phyloP scores from a whole-genome alignment of 2,797 vertebrate genomes.

The Liasis olivaceus region DNA sequence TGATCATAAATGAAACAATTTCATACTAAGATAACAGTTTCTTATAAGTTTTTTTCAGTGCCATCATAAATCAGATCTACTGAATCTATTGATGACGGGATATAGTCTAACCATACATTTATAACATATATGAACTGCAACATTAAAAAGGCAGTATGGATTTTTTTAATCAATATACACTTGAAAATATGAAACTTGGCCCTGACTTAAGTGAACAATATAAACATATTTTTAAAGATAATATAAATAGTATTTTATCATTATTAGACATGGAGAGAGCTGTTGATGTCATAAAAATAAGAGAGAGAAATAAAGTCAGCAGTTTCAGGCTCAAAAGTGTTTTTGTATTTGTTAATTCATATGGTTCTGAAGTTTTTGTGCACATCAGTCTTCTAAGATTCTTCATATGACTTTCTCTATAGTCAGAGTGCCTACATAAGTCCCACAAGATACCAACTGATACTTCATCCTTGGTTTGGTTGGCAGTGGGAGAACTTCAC shows the following conservation, averaged over 20 bases:
- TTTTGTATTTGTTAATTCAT: conserved; percentile 41
- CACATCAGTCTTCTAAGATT: background rate
- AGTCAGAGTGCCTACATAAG: conserved; percentile 18
- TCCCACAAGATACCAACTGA: conserved; percentile 4
- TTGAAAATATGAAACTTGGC: background rate
- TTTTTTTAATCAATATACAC: background rate
- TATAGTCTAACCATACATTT: background rate
- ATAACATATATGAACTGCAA: background rate
- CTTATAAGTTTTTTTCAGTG: background rate
- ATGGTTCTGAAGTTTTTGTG: conserved; percentile 11
- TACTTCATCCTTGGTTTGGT: conserved; percentile 18
- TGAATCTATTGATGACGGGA: background rate
- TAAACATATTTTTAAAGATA: background rate
- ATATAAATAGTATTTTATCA: too few species aligned
- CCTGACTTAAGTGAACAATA: background rate
- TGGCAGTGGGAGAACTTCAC: background rate
- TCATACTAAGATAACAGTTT: background rate
- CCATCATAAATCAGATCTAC: background rate
- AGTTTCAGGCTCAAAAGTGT: conserved; percentile 30
- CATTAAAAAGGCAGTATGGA: background rate
- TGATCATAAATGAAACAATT: background rate
- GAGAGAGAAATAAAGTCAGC: background rate
- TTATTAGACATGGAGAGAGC: background rate
- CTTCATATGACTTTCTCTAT: background rate
- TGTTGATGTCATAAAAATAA: background rate